Conservation (phyloP, 2,888 invertebrate species). For the Holacanthella duospinosa region DNA sequence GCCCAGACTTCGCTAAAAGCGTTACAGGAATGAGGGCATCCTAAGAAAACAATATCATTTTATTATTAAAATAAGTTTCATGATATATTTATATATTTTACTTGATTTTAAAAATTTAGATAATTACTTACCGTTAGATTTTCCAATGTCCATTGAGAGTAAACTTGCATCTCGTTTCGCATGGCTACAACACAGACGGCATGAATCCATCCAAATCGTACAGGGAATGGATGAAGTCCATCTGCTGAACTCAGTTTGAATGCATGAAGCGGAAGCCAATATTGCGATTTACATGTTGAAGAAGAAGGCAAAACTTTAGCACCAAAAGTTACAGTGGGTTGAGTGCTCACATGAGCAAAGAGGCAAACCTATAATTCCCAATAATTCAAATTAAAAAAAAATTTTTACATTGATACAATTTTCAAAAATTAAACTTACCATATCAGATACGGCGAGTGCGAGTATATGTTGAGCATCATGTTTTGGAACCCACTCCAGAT, state of each 20-base stretch:
- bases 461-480: conserved; percentile 97
- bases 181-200: conserved; percentile 96
- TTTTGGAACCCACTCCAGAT: conserved; percentile 97
- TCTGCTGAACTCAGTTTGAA: conserved; percentile 76
- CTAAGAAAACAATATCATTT: background rate
- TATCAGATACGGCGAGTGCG: conserved; percentile 89
- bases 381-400: conserved; percentile 8
- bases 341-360: conserved; percentile 36
- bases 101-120: background rate
- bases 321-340: conserved; percentile 35
- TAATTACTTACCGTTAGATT: conserved; percentile 41
- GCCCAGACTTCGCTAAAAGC: conserved; percentile 1
- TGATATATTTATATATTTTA: background rate
- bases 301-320: conserved; percentile 34
- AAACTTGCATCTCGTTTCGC: conserved; percentile 99
- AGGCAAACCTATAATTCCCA: conserved; percentile 35
- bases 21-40: conserved; percentile 6
- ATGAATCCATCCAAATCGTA: conserved; percentile 97
- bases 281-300: conserved; percentile 36
- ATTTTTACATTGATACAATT: too few relatives aligned
- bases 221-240: conserved; percentile 88
- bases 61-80: background rate
- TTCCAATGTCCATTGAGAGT: conserved; percentile 73
- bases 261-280: conserved; percentile 37
- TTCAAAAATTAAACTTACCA: conserved; percentile 42